phyloP scores from a whole-genome alignment of 2,797 vertebrate genomes.

The Decapterus maruadsi region DNA sequence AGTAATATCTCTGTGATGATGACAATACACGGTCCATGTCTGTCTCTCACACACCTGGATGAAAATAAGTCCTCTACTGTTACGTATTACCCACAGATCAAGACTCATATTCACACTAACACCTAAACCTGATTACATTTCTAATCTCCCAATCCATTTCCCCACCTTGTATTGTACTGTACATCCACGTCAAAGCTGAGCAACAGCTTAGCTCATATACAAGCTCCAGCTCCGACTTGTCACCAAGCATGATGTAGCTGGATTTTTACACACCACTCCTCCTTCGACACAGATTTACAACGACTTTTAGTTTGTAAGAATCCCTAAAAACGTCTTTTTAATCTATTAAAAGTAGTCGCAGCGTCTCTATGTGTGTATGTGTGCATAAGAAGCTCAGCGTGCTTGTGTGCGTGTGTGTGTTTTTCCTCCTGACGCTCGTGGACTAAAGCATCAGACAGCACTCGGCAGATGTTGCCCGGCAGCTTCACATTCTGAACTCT shows the following conservation, averaged over 20 bases:
- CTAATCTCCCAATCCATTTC: constrained; percentile 48
- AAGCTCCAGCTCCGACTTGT: constrained; percentile 19
- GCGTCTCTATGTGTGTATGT: constrained; percentile 2
- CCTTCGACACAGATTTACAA: constrained; percentile 54
- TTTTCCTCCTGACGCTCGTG: constrained; percentile 32
- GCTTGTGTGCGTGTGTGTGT: background rate
- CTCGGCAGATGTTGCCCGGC: constrained; percentile 79
- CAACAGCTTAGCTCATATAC: constrained; percentile 40
- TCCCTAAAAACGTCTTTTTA: constrained; percentile 61
- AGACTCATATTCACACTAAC: constrained; percentile 15
- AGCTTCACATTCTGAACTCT: constrained; percentile 70
- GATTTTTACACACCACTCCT: constrained; percentile 40
- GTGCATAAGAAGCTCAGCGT: constrained; percentile 56
- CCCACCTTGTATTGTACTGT: constrained; percentile 23
- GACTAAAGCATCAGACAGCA: constrained; percentile 63
- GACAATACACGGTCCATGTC: background rate
- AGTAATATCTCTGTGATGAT: constrained; percentile 9
- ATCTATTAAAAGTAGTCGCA: constrained; percentile 39
- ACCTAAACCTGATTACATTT: constrained; percentile 61
- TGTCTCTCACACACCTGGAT: constrained; percentile 32
- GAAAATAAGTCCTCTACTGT: constrained; percentile 23
- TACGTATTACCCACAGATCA: constrained; percentile 28
- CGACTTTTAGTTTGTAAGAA: constrained; percentile 53
- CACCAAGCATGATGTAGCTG: constrained; percentile 38
- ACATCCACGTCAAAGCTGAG: constrained; percentile 36